Evolutionary conservation across 2,888 invertebrate species (phyloP), one percentile per base, ranked within the genome.

Genomic region (Acanthosepion esculentum): DNA sequence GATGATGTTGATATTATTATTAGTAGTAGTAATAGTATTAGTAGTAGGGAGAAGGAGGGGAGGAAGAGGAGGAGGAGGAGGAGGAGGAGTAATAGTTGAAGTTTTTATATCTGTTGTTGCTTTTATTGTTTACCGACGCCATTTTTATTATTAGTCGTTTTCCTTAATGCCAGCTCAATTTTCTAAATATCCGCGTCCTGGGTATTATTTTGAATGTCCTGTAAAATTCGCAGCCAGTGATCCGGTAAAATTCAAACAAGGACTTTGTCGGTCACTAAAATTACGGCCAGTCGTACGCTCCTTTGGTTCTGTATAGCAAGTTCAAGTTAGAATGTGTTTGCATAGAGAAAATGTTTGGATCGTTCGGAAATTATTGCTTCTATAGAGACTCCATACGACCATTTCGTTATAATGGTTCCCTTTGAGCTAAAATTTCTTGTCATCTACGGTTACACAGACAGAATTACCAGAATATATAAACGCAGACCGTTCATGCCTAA

Each of bases 201-300:
- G 15, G 12, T 78, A 78, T 78, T 78, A 78, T 78, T 78, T n/a
- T n/a, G 78, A 78, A 78, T 78, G 78, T 78, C n/a, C 78, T 78
- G 78, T 78, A 78, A 78, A 78, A 78, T 78, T 78, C n/a, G 78
- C n/a, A 78, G 78, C 78, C 78, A 78, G 78, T 33, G 78, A 78
- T 33, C 78, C 78, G 78, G 78, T 78, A 33, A 78, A 78, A 78
- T 78, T 78, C 78, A 78, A 78, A 78, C 78, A 78, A 78, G 78
- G 78, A 78, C n/a, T 78, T 78, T 78, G 78, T 78, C 78, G 10
- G 33, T 78, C 12, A 33, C 78, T 78, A 78, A 78, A 78, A 78
- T n/a, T 78, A n/a, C 12, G n/a, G 33, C 33, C 78, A n/a, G 3
- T 78, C 5, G 78, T 23, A 33, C 78, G 78, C 78, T 33, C 78